Conservation (phyloP, 2,113 vertebrate species). For the Lycocorax pyrrhopterus region DNA sequence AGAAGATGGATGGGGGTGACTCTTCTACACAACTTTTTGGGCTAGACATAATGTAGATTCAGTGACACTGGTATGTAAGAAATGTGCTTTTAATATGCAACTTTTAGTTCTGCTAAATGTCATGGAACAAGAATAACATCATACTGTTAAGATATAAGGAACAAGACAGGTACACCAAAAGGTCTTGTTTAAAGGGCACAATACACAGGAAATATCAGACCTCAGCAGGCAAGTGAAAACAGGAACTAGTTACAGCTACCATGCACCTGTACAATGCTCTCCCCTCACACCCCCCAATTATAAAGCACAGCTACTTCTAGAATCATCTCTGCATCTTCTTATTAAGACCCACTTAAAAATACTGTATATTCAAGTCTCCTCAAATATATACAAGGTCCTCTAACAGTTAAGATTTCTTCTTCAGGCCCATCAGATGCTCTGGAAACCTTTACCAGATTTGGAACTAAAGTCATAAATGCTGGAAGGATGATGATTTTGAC, state of each 20-base stretch:
- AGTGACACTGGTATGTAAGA: not conserved
- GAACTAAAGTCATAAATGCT: not conserved
- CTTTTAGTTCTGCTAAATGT: not conserved
- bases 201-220: not conserved
- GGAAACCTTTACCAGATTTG: not conserved
- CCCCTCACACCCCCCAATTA: not conserved
- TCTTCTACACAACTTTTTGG: not conserved
- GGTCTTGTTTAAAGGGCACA: not conserved
- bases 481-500: not conserved
- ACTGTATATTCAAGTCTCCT: not conserved
- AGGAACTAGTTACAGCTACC: not conserved
- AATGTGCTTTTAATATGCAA: not conserved
- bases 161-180: not conserved
- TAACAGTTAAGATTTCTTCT: not conserved
- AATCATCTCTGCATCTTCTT: not conserved
- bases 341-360: not conserved
- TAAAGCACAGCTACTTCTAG: not conserved
- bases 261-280: not conserved
- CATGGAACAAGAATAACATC: not conserved
- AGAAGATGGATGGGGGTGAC: not conserved
- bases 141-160: not conserved
- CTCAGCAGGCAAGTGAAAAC: not conserved
- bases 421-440: not conserved
- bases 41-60: not conserved
- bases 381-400: not conserved